These are phyloP conservation scores for Pygoscelis adeliae DNA, from an alignment of 2,113 vertebrate species.

Conservation along the genomic window DNA sequence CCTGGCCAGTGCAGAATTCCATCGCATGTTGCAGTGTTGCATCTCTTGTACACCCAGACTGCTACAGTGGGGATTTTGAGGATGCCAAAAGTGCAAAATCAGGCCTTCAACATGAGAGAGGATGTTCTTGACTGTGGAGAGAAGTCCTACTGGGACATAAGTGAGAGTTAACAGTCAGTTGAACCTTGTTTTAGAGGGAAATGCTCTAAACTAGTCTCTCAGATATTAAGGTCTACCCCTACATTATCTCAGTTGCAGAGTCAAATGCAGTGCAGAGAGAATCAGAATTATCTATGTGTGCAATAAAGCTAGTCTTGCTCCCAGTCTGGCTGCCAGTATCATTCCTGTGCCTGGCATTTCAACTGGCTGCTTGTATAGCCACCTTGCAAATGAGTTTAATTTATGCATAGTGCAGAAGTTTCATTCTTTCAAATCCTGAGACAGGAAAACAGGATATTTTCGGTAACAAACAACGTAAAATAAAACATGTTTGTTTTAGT, in stretches of 20 bases:
- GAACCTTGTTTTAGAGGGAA: neutral
- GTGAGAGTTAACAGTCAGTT: neutral
- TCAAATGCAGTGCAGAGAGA: neutral
- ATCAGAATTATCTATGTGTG: neutral
- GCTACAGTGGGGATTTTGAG: neutral
- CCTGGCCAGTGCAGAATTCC: neutral
- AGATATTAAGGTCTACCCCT: neutral
- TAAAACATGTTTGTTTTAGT: neutral
- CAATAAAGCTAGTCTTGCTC: neutral
- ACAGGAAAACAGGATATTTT: neutral
- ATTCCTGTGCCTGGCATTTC: neutral
- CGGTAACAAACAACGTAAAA: neutral
- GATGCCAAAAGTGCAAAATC: neutral
- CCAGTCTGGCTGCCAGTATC: neutral
- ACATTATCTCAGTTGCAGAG: neutral
- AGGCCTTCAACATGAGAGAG: neutral
- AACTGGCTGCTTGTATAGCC: neutral
- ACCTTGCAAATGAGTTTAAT: neutral
- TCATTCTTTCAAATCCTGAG: neutral
- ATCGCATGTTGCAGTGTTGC: neutral
- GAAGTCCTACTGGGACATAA: neutral
- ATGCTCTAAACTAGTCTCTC: neutral
- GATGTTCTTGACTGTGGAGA: neutral
- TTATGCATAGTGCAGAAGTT: neutral
- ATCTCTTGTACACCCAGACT: neutral